A percentile compares a stretch with the other conserved stretches of the same genome.
Conservation (phyloP, 2,113 vertebrate species). For the Phoxinus phoxinus region DNA sequence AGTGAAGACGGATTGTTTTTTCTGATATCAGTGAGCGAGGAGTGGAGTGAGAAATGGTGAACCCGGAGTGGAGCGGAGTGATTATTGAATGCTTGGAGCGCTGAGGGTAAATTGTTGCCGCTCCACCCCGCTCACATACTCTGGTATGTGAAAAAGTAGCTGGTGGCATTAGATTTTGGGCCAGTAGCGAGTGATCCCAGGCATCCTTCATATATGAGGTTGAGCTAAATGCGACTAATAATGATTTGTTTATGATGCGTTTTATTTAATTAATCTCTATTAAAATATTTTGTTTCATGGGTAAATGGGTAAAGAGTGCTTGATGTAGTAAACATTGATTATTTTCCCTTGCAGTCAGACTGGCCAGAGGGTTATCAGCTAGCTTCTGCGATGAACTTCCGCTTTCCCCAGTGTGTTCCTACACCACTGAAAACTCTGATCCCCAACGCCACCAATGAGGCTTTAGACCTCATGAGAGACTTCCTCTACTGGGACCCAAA, state of each 20-base stretch:
- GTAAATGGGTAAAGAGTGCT: neutral
- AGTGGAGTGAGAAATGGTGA: no score
- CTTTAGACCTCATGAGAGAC: constrained; percentile 89
- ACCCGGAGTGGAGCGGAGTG: no score
- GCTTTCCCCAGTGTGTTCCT: constrained; percentile 93
- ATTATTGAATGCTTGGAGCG: no score
- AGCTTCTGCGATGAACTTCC: constrained; percentile 93
- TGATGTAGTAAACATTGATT: neutral
- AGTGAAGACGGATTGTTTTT: no score
- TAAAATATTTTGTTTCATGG: neutral
- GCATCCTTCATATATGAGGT: neutral
- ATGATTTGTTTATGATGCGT: neutral
- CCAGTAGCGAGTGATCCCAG: neutral
- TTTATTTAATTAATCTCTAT: neutral
- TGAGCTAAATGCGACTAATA: neutral
- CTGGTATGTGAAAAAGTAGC: neutral
- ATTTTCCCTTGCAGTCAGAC: constrained; percentile 78
- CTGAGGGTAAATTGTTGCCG: no score
- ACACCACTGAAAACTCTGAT: constrained; percentile 95
- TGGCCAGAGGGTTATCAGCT: constrained; percentile 96
- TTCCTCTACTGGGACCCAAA: constrained; percentile 94
- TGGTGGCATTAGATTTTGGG: neutral
- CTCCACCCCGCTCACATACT: no score
- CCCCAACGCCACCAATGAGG: constrained; percentile 93
- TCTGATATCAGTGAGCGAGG: no score